Conservation (phyloP, 2,888 invertebrate genomes). For the Clitarchus hookeri region DNA sequence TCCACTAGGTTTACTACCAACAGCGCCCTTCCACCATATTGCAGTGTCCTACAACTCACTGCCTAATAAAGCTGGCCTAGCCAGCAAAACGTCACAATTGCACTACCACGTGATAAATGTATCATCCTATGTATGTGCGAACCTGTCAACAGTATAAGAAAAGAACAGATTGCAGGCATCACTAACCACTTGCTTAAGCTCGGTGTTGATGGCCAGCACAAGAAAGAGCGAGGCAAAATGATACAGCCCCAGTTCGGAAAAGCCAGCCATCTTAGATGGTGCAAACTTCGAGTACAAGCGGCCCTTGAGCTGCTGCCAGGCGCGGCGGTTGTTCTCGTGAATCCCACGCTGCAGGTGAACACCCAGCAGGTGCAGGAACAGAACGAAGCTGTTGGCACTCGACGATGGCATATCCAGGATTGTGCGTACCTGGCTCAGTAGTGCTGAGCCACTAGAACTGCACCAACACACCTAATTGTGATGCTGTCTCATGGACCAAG, state of each 20-base stretch:
- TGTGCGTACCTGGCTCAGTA: conserved; percentile 42
- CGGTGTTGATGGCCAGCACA: conserved; percentile 55
- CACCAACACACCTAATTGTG: too few species aligned
- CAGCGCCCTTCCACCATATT: too few species aligned
- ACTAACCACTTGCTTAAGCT: conserved; percentile 54
- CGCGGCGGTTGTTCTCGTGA: conserved; percentile 43
- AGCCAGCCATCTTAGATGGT: conserved; percentile 59
- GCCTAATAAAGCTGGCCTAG: too few species aligned
- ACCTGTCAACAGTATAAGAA: too few species aligned
- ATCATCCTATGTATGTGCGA: too few species aligned
- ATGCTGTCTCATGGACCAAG: too few species aligned
- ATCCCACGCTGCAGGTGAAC: conserved; percentile 41
- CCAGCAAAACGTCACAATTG: too few species aligned
- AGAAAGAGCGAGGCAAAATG: conserved; percentile 59
- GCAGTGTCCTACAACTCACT: too few species aligned
- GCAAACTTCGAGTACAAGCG: conserved; percentile 64
- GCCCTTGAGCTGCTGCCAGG: conserved; percentile 60
- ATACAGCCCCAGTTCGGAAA: conserved; percentile 61
- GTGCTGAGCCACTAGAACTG: conserved; percentile 50
- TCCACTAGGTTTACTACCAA: too few species aligned
- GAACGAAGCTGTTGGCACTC: conserved; percentile 48
- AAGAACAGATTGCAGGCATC: too few species aligned
- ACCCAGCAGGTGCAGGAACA: conserved; percentile 45
- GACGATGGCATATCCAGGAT: conserved; percentile 47
- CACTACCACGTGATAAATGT: too few species aligned